Conservation (phyloP, 2,888 invertebrate species). For the Dimorphilus gyrociliatus region DNA sequence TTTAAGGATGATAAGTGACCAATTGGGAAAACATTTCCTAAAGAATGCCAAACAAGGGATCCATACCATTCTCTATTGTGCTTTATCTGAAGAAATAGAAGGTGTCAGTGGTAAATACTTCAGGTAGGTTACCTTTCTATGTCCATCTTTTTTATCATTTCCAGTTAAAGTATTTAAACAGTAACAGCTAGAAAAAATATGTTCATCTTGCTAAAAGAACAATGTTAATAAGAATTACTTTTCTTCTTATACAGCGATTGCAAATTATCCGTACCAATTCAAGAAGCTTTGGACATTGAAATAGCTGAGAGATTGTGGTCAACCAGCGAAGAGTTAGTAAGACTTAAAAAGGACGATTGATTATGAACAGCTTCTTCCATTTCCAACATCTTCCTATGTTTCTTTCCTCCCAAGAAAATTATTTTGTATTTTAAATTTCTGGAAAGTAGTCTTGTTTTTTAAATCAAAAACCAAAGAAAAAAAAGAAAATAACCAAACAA, state of each 20-base stretch:
- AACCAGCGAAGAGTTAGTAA: not conserved
- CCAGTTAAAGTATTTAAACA: too few relatives aligned
- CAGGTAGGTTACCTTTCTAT: slow-evolving; percentile 2
- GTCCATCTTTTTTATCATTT: too few relatives aligned
- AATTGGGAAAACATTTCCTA: too few relatives aligned
- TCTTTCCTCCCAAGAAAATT: too few relatives aligned
- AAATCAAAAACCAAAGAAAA: too few relatives aligned
- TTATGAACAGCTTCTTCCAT: too few relatives aligned
- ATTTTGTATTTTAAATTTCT: too few relatives aligned
- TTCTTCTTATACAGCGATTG: slow-evolving; percentile 1
- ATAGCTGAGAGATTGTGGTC: slow-evolving; percentile 2
- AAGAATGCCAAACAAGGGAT: slow-evolving; percentile 3
- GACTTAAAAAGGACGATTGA: not conserved
- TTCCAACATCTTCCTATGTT: too few relatives aligned
- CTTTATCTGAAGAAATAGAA: slow-evolving; percentile 2
- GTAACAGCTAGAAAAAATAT: not conserved
- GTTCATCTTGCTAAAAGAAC: not conserved
- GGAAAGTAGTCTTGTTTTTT: too few relatives aligned
- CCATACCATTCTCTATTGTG: slow-evolving; percentile 4
- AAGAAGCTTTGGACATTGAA: slow-evolving; percentile 2
- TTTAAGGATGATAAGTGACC: too few relatives aligned
- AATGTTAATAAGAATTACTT: not conserved
- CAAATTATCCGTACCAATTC: slow-evolving; percentile 3
- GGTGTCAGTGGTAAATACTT: slow-evolving; percentile 3
- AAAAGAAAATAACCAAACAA: too few relatives aligned